phyloP scores from a whole-genome alignment of 2,888 invertebrate genomes.

The Pyrrhosoma nymphula region DNA sequence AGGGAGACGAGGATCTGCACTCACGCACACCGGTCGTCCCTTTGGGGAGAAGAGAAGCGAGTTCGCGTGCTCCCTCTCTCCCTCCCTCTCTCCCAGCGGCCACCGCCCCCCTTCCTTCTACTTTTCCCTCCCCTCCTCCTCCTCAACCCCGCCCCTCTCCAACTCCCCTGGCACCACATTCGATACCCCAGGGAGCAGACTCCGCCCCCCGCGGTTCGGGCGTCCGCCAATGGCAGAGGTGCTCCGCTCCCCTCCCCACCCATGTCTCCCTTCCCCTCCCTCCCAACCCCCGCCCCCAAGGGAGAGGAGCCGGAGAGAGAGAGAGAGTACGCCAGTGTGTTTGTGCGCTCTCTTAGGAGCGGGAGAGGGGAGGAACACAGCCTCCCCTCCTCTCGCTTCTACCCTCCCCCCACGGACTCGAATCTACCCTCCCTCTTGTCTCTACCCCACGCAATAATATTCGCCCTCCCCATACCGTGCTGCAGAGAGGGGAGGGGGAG shows the following conservation, averaged over 20 bases:
- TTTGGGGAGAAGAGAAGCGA: not conserved
- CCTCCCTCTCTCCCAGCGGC: not conserved
- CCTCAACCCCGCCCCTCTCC: not conserved
- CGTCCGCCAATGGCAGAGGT: constrained; percentile 70
- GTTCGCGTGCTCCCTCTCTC: constrained; percentile 51
- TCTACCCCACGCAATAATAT: not conserved
- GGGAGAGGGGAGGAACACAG: not conserved
- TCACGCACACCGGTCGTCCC: not conserved
- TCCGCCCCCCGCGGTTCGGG: constrained; percentile 70
- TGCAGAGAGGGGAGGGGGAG: not conserved
- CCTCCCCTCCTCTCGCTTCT: not conserved
- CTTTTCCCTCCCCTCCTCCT: not conserved
- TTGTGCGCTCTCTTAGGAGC: not conserved
- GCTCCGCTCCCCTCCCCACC: constrained; percentile 66
- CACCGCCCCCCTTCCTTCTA: not conserved
- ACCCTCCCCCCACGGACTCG: not conserved
- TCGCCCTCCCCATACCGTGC: not conserved
- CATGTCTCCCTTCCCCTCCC: constrained; percentile 34
- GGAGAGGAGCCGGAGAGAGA: not conserved
- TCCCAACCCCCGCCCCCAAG: constrained; percentile 50
- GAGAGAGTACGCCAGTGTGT: not conserved
- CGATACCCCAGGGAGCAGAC: constrained; percentile 70
- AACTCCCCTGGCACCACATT: constrained; percentile 42
- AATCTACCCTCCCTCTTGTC: not conserved
- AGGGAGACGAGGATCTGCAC: too few species aligned